phyloP scores from a whole-genome alignment of 2,888 invertebrate genomes.

The Orchestes rusci region DNA sequence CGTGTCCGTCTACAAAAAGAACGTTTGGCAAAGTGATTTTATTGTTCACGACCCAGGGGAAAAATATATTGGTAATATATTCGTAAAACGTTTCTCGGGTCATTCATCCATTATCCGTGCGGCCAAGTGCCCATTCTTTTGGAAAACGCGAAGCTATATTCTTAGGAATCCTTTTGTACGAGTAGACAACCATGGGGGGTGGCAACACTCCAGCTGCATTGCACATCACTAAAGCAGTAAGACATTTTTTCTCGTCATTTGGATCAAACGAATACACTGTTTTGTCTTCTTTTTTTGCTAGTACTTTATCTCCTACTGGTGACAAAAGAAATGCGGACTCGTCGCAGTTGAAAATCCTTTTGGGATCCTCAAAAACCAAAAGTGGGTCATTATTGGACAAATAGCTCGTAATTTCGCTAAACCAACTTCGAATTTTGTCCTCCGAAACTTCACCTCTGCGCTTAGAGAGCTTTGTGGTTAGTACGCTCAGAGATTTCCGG shows the following conservation, averaged over 20 bases:
- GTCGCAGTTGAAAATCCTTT: constrained; percentile 3
- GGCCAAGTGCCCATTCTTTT: constrained; percentile 3
- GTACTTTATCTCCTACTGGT: constrained; percentile 2
- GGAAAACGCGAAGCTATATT: background rate
- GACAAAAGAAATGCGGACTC: constrained; percentile 6
- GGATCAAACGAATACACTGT: background rate
- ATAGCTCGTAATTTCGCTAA: background rate
- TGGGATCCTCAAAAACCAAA: background rate
- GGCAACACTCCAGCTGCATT: constrained; percentile 1
- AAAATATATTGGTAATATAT: constrained; percentile 38
- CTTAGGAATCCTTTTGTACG: constrained; percentile 3
- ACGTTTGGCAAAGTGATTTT: constrained; percentile 34
- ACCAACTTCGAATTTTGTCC: background rate
- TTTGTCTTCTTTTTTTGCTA: constrained; percentile 1
- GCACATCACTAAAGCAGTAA: constrained; percentile 2
- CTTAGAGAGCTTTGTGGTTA: constrained; percentile 10
- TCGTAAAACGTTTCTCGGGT: constrained; percentile 39
- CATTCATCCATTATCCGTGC: constrained; percentile 36
- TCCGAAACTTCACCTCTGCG: background rate
- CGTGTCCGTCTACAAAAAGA: background rate
- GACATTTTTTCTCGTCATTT: background rate
- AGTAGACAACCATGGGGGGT: background rate
- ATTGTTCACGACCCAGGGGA: constrained; percentile 36
- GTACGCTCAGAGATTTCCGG: constrained; percentile 12
- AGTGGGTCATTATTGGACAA: background rate